These are phyloP conservation scores for Cephus runcator DNA, from an alignment of 2,888 invertebrate species.

Conservation along the genomic window DNA sequence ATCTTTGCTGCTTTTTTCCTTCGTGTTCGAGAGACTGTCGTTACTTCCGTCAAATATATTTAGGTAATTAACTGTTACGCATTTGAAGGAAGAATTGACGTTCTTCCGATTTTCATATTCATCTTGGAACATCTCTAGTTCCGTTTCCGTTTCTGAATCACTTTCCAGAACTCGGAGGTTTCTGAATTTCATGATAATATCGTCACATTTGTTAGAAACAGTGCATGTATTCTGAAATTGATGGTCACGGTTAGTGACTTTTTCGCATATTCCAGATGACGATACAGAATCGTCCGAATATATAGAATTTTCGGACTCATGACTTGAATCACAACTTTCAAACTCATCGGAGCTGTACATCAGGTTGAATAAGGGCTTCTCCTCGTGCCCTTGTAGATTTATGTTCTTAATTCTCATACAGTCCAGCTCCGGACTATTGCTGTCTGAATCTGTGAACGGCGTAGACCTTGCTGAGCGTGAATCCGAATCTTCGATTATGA, in stretches of 20 bases:
- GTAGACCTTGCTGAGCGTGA: neutral
- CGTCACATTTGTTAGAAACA: conserved; percentile 28
- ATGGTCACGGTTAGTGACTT: no score
- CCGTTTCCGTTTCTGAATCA: conserved; percentile 1
- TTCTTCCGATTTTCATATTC: neutral
- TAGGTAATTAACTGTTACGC: neutral
- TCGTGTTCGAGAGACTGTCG: neutral
- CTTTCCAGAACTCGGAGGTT: conserved; percentile 25
- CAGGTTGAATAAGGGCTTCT: neutral
- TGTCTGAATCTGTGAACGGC: neutral
- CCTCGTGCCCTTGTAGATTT: neutral
- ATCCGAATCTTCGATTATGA: neutral
- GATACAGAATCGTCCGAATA: neutral
- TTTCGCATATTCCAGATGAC: neutral
- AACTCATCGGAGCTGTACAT: neutral
- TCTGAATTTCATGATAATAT: conserved; percentile 40
- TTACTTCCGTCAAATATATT: neutral
- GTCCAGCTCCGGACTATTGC: neutral
- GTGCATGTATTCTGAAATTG: neutral
- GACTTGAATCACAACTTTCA: neutral
- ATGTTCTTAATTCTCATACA: neutral
- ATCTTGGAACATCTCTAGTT: neutral
- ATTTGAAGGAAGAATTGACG: neutral
- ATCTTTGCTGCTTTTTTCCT: neutral
- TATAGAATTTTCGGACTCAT: neutral